phyloP scores from a whole-genome alignment of 2,113 vertebrate genomes.

The Platanista minor region DNA sequence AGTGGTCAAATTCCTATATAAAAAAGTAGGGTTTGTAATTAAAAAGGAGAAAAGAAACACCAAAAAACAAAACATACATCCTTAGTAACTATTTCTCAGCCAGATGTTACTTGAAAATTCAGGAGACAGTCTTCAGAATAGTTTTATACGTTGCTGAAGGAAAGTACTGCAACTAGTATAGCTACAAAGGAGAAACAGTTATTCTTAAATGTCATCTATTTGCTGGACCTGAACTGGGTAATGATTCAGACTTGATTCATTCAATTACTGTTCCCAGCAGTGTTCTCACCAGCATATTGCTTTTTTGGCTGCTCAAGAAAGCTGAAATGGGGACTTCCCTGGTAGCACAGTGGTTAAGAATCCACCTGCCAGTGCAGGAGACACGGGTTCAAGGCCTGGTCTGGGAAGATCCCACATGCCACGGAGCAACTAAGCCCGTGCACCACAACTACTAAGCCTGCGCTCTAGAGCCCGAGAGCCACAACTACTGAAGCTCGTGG shows the following conservation, averaged over 20 bases:
- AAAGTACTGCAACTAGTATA: constrained; percentile 59
- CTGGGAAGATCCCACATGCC: no score
- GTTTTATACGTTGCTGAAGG: constrained; percentile 45
- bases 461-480: no score
- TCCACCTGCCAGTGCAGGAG: no score
- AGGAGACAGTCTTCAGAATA: not conserved
- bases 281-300: constrained; percentile 67
- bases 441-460: no score
- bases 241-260: constrained; percentile 69
- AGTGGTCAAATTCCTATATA: constrained; percentile 18
- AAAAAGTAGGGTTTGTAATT: not conserved
- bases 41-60: not conserved
- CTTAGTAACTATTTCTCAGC: not conserved
- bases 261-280: constrained; percentile 75
- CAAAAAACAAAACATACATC: not conserved
- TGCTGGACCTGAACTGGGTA: constrained; percentile 55
- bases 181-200: constrained; percentile 67
- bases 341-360: no score
- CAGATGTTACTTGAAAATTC: constrained; percentile 55
- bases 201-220: constrained; percentile 72
- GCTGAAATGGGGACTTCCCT: constrained; percentile 4
- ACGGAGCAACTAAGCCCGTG: no score
- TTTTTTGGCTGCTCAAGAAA: constrained; percentile 68
- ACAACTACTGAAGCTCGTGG: no score
- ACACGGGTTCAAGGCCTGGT: no score